Evolutionary conservation across 2,797 vertebrate species (phyloP).

Genomic region (Premnoplex brunnescens): DNA sequence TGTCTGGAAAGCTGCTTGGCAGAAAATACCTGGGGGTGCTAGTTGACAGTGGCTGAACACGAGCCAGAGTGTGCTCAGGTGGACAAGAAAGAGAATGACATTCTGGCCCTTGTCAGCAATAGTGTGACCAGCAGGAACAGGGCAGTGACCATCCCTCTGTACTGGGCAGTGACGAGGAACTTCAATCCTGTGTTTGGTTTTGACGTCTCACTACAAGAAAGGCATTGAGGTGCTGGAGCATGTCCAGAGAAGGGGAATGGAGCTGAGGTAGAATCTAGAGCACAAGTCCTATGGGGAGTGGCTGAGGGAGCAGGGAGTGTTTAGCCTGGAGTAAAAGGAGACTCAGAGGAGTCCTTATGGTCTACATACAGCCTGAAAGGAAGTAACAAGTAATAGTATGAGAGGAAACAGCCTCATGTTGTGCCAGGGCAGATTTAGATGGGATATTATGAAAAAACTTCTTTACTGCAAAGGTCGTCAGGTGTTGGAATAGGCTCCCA

Average conservation of each 20-base stretch:
- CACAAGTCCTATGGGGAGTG: background rate
- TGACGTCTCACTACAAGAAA: accelerated
- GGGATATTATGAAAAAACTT: background rate
- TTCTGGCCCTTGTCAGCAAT: background rate
- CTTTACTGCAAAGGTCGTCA: background rate
- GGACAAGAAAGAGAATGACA: too few species aligned
- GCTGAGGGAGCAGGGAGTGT: accelerated
- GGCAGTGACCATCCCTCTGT: background rate
- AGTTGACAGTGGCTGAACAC: accelerated
- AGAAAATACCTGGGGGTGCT: background rate
- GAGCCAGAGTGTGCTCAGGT: background rate
- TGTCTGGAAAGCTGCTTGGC: background rate
- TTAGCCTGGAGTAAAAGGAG: background rate
- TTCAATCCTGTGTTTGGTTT: accelerated
- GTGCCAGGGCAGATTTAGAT: background rate
- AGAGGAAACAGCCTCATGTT: background rate
- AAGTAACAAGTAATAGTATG: background rate
- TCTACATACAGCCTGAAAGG: background rate
- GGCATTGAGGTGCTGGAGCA: accelerated
- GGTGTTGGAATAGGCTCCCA: background rate
- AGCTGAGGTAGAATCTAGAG: background rate
- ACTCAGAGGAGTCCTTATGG: too few species aligned
- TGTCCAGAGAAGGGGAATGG: background rate
- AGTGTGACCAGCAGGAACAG: background rate
- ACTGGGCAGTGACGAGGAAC: background rate